Conservation (phyloP, 2,113 vertebrate species). For the Ifrita kowaldi region DNA sequence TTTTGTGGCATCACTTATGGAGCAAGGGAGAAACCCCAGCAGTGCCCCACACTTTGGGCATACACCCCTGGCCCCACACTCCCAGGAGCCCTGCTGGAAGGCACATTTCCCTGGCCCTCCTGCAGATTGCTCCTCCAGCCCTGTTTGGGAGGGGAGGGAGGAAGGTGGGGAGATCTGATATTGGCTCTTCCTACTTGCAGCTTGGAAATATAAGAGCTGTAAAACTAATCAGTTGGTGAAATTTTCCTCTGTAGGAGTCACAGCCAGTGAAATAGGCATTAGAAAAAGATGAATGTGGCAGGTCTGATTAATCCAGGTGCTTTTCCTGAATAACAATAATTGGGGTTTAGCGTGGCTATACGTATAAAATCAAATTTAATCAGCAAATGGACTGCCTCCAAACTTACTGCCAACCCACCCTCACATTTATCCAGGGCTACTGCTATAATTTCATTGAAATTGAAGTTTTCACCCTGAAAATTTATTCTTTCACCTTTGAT, state of each 20-base stretch:
- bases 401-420: conserved; percentile 60
- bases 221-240: conserved; percentile 16
- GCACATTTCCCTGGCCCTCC: neutral
- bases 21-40: neutral
- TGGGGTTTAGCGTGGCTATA: conserved; percentile 38
- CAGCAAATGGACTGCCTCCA: conserved; percentile 62
- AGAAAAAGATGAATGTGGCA: conserved; percentile 63
- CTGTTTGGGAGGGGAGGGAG: neutral
- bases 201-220: neutral
- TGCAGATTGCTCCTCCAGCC: neutral
- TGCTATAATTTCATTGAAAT: conserved; percentile 61
- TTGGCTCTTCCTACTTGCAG: neutral
- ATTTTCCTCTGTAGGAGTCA: neutral
- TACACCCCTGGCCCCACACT: neutral
- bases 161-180: neutral
- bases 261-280: conserved; percentile 27
- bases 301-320: conserved; percentile 61
- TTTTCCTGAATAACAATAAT: conserved; percentile 67
- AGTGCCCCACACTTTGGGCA: neutral
- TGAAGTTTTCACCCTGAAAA: conserved; percentile 46
- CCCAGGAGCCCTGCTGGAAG: neutral
- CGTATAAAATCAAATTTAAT: conserved; percentile 70
- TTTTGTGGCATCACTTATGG: neutral
- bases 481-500: conserved; percentile 49
- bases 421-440: conserved; percentile 64